These are phyloP conservation scores for Leptatherina wallacei DNA, from an alignment of 2,797 vertebrate genomes.

Conservation along the genomic window DNA sequence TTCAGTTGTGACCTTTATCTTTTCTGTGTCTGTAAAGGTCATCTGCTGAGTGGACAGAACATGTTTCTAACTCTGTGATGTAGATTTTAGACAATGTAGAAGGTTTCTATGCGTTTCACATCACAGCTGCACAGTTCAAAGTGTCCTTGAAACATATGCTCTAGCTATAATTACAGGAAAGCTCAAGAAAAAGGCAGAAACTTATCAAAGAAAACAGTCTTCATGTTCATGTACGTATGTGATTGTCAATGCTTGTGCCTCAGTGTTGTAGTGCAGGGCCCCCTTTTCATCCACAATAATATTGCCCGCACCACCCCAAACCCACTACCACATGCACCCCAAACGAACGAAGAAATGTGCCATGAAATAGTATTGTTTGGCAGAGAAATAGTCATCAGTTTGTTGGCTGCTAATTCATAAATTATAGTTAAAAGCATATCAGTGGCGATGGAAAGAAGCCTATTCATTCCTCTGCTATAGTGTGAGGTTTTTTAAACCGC, in stretches of 20 bases:
- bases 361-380: too few relatives aligned
- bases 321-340: too few relatives aligned
- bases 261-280: too few relatives aligned
- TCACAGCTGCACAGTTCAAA: slow-evolving; percentile 35
- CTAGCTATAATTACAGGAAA: slow-evolving; percentile 52
- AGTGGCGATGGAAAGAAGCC: too few relatives aligned
- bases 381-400: too few relatives aligned
- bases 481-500: too few relatives aligned
- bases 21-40: slow-evolving; percentile 62
- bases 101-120: slow-evolving; percentile 30
- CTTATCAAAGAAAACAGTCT: slow-evolving; percentile 24
- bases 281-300: too few relatives aligned
- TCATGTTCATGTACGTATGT: slow-evolving; percentile 11
- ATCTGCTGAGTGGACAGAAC: slow-evolving; percentile 31
- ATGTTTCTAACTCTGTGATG: slow-evolving; percentile 36
- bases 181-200: slow-evolving; percentile 25
- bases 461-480: too few relatives aligned
- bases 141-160: slow-evolving; percentile 70
- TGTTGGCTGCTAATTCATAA: too few relatives aligned
- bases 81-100: slow-evolving; percentile 37
- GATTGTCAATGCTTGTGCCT: slow-evolving; percentile 5
- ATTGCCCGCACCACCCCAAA: too few relatives aligned
- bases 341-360: too few relatives aligned
- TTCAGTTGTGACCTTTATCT: slow-evolving; percentile 56
- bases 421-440: too few relatives aligned